A percentile compares a stretch with the other conserved stretches of the same genome.
These are phyloP conservation scores for Xiphorhynchus elegans DNA, from an alignment of 2,113 vertebrate genomes.

Conservation along the genomic window DNA sequence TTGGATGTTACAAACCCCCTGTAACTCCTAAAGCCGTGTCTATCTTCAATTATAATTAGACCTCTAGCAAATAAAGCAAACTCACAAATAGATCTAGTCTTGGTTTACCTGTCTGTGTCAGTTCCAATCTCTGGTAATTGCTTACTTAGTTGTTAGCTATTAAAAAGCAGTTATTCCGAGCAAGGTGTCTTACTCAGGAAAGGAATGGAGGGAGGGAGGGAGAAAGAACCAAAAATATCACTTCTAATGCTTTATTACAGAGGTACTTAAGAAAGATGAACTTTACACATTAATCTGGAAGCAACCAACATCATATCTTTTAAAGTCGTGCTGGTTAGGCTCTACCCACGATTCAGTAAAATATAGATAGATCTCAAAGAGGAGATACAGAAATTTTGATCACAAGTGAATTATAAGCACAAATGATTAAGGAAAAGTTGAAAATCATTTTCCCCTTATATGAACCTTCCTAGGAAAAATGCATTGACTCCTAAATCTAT, in stretches of 20 bases:
- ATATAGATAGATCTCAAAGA: neutral
- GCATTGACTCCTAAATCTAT: neutral
- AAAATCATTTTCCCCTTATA: neutral
- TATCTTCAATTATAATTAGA: conserved; percentile 35
- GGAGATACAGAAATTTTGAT: neutral
- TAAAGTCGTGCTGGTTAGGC: neutral
- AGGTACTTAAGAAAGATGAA: neutral
- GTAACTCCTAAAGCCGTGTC: neutral
- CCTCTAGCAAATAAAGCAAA: neutral
- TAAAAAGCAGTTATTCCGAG: neutral
- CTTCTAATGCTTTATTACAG: neutral
- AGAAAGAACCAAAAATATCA: neutral
- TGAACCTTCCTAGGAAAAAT: neutral
- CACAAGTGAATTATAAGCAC: neutral
- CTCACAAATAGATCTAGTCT: neutral
- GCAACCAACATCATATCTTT: neutral
- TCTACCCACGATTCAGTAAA: neutral
- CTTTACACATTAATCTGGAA: neutral
- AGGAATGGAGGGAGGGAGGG: neutral
- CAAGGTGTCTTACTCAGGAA: neutral
- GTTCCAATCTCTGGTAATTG: neutral
- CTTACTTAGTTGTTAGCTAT: neutral
- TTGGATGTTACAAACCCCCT: neutral
- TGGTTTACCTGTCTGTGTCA: conserved; percentile 7
- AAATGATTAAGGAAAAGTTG: neutral